A percentile compares a stretch with the other conserved stretches of the same genome.
phyloP scores from a whole-genome alignment of 2,113 vertebrate species.

The Pardalotus punctatus region DNA sequence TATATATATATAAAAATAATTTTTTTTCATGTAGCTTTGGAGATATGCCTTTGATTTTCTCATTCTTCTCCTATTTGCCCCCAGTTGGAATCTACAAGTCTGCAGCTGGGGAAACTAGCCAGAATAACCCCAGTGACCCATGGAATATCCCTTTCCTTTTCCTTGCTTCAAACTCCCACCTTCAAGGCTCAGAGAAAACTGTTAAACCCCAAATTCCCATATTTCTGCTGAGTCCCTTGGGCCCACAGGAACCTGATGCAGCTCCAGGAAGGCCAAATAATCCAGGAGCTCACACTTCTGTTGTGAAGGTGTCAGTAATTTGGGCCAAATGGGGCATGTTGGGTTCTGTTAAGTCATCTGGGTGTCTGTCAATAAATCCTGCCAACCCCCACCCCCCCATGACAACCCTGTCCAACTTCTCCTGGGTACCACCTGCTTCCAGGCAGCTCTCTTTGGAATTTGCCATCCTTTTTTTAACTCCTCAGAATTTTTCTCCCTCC shows the following conservation, averaged over 20 bases:
- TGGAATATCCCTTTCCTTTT: background rate
- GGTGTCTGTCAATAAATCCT: background rate
- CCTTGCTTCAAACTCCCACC: background rate
- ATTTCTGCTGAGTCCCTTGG: background rate
- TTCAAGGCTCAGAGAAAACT: background rate
- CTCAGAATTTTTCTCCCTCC: background rate
- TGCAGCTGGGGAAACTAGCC: background rate
- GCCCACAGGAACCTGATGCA: background rate
- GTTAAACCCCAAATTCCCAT: background rate
- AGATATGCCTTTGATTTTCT: background rate
- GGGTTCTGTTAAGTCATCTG: background rate
- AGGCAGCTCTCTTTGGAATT: background rate
- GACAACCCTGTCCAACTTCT: background rate
- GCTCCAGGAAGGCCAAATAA: background rate
- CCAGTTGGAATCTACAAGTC: background rate
- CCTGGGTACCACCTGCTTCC: background rate
- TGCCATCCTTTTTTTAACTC: background rate
- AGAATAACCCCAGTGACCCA: background rate
- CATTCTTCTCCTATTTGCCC: background rate
- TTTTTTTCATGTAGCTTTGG: background rate
- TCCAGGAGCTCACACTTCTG: background rate
- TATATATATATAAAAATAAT: too few relatives aligned
- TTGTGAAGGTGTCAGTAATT: background rate
- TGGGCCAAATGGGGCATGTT: background rate
- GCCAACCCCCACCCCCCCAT: background rate